phyloP scores from a whole-genome alignment of 2,797 vertebrate species.

The Coendou prehensilis region DNA sequence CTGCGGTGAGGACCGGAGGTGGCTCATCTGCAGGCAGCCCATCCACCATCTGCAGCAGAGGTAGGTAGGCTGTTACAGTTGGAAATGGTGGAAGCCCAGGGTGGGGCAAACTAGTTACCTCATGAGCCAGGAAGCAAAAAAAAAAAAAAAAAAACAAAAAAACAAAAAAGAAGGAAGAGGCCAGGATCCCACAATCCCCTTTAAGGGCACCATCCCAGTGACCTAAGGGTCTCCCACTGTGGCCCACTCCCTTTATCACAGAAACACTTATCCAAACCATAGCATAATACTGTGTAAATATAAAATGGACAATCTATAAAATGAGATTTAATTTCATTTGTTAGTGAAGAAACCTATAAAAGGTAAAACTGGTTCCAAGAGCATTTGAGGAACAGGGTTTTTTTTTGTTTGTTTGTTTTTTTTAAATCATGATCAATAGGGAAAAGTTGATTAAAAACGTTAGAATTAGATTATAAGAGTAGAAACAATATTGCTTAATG shows the following conservation, averaged over 20 bases:
- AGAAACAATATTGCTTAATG: slow-evolving; percentile 32
- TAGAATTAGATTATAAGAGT: slow-evolving; percentile 49
- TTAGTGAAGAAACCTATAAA: slow-evolving; percentile 51
- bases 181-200: not conserved
- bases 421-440: not conserved
- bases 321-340: slow-evolving; percentile 53
- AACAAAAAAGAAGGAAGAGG: not conserved
- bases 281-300: not conserved
- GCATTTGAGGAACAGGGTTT: not conserved
- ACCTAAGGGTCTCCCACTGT: not conserved
- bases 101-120: not conserved
- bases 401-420: not conserved
- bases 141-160: not conserved
- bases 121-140: not conserved
- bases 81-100: not conserved
- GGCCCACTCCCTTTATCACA: not conserved
- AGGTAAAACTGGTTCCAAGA: slow-evolving; percentile 46
- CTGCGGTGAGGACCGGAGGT: not conserved
- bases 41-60: not conserved
- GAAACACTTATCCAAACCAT: not conserved
- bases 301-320: not conserved
- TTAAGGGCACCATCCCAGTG: not conserved
- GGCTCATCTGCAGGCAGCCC: not conserved
- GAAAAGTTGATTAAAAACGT: not conserved
- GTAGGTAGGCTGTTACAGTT: not conserved